phyloP scores from a whole-genome alignment of 2,113 vertebrate species.

The Regulus satrapa region DNA sequence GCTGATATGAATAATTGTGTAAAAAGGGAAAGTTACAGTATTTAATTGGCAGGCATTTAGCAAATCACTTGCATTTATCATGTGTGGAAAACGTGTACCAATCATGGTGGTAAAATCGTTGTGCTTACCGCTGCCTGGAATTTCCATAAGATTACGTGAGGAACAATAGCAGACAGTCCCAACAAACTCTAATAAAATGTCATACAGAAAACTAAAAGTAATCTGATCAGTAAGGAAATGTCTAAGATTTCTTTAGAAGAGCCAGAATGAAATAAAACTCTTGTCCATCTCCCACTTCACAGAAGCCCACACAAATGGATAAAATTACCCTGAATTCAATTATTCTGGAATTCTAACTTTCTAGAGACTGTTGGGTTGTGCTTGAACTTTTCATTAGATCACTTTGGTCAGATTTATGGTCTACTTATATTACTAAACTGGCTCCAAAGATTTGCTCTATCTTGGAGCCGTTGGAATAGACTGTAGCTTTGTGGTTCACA shows the following conservation, averaged over 20 bases:
- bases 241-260: conserved; percentile 61
- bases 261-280: conserved; percentile 62
- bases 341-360: conserved; percentile 67
- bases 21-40: conserved; percentile 34
- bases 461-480: conserved; percentile 34
- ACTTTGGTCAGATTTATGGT: conserved; percentile 39
- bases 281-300: conserved; percentile 64
- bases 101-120: neutral
- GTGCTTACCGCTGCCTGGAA: conserved; percentile 16
- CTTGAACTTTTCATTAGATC: conserved; percentile 65
- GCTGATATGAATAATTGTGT: neutral
- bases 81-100: conserved; percentile 6
- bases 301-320: conserved; percentile 68
- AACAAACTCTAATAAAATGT: conserved; percentile 31
- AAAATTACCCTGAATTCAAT: conserved; percentile 67
- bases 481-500: conserved; percentile 51
- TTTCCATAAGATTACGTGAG: conserved; percentile 42
- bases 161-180: conserved; percentile 37
- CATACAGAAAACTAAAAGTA: conserved; percentile 44
- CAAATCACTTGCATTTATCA: conserved; percentile 45
- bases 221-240: conserved; percentile 35
- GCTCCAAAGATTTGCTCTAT: conserved; percentile 56
- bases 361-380: conserved; percentile 37
- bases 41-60: conserved; percentile 34
- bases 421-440: conserved; percentile 53